A percentile compares a stretch with the other conserved stretches of the same genome.
phyloP scores from a whole-genome alignment of 2,113 vertebrate species.

The Myanophis thanlyinensis region DNA sequence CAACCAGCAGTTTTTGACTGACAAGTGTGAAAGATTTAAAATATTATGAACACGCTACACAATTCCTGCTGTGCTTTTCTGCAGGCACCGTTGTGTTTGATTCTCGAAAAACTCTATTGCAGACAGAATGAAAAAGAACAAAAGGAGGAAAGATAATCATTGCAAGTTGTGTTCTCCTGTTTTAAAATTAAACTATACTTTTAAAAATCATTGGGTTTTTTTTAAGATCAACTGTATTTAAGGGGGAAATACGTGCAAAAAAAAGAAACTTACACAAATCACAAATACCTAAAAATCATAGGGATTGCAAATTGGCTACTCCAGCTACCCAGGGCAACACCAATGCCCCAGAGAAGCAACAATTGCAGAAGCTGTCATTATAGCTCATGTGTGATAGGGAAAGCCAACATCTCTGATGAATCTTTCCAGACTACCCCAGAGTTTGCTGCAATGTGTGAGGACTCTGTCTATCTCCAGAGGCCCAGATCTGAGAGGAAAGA shows the following conservation, averaged over 20 bases:
- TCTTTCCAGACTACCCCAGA: no score
- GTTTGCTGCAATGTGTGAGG: background rate
- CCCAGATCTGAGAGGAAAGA: background rate
- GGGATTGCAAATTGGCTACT: no score
- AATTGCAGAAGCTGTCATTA: background rate
- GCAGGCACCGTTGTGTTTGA: background rate
- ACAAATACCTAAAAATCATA: background rate
- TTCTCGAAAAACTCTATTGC: background rate
- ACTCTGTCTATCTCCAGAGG: background rate
- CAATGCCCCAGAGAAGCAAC: background rate
- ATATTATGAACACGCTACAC: background rate
- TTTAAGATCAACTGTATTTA: background rate
- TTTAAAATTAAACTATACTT: background rate
- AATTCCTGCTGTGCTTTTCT: slow-evolving; percentile 17
- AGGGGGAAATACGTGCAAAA: no score
- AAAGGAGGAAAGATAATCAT: background rate
- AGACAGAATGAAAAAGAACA: background rate
- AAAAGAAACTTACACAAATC: background rate
- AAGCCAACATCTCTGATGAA: background rate
- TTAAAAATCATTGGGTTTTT: background rate
- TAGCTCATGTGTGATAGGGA: background rate
- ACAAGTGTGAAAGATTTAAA: background rate
- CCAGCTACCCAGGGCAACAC: no score
- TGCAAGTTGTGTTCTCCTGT: background rate
- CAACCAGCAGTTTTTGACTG: background rate